A percentile compares a stretch with the other conserved stretches of the same genome.
These are phyloP conservation scores for Leptinotarsa texana DNA, from an alignment of 1,140 invertebrate species.

Conservation along the genomic window DNA sequence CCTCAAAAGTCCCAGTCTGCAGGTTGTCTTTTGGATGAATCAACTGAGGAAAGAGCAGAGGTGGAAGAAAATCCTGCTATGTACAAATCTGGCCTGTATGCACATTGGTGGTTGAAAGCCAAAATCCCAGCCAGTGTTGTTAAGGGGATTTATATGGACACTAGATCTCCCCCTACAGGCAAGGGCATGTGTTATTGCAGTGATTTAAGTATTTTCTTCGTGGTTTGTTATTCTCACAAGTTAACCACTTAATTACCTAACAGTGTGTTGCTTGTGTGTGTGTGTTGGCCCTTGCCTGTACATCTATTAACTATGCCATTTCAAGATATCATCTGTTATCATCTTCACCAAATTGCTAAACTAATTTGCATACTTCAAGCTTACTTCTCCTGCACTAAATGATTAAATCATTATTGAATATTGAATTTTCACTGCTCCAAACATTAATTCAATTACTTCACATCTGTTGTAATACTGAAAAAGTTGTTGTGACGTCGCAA, in stretches of 20 bases:
- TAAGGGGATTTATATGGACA: conserved; percentile 58
- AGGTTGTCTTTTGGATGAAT: conserved; percentile 36
- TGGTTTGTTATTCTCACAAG: conserved; percentile 26
- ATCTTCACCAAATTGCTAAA: neutral
- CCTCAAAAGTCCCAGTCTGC: conserved; percentile 42
- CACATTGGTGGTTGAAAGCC: conserved; percentile 90
- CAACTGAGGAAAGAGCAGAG: conserved; percentile 19
- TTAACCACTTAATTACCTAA: conserved; percentile 24
- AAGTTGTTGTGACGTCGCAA: too few species aligned
- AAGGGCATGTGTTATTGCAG: conserved; percentile 58
- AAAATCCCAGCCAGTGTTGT: conserved; percentile 71
- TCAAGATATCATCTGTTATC: conserved; percentile 11
- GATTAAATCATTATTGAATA: too few species aligned
- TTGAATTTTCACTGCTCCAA: too few species aligned
- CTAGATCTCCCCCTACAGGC: conserved; percentile 59
- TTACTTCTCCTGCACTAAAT: too few species aligned
- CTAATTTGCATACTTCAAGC: neutral
- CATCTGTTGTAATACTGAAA: too few species aligned
- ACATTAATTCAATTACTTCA: too few species aligned
- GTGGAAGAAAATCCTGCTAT: conserved; percentile 52
- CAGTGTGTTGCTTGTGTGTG: conserved; percentile 34
- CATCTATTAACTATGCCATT: conserved; percentile 27
- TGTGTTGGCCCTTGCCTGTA: conserved; percentile 52
- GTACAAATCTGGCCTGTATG: conserved; percentile 82
- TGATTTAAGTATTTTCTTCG: conserved; percentile 34